Evolutionary conservation across 2,888 invertebrate genomes (phyloP).

Genomic region (Philhelius pedissequus): DNA sequence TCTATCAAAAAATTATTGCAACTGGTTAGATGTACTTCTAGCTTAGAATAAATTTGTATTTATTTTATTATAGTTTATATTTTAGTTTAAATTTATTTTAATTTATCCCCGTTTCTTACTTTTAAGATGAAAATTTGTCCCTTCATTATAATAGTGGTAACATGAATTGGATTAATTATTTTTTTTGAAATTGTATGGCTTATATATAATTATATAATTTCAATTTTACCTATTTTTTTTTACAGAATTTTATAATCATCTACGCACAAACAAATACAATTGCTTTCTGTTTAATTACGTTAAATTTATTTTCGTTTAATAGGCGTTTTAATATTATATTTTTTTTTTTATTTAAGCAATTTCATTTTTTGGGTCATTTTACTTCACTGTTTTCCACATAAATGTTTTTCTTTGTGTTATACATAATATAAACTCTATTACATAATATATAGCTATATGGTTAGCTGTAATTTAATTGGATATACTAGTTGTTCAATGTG

Average conservation of each 20-base stretch:
- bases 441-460: constrained; percentile 41
- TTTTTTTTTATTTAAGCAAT: not conserved
- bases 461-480: constrained; percentile 55
- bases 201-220: constrained; percentile 11
- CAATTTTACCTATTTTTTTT: constrained; percentile 27
- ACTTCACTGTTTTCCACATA: constrained; percentile 50
- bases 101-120: constrained; percentile 30
- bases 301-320: constrained; percentile 33
- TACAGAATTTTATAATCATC: constrained; percentile 17
- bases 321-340: not conserved
- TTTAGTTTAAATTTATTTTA: not conserved
- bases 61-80: not conserved
- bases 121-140: constrained; percentile 20
- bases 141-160: constrained; percentile 43
- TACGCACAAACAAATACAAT: constrained; percentile 11
- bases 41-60: constrained; percentile 47
- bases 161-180: constrained; percentile 43
- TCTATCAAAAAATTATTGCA: constrained; percentile 64
- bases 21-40: constrained; percentile 51
- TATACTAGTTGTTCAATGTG: constrained; percentile 55
- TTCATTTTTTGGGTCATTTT: constrained; percentile 18
- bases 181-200: constrained; percentile 23
- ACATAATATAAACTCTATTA: too few relatives aligned
- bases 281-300: constrained; percentile 30
- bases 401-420: constrained; percentile 43